Conservation (phyloP, 2,888 invertebrate species). For the Euplexia lucipara region DNA sequence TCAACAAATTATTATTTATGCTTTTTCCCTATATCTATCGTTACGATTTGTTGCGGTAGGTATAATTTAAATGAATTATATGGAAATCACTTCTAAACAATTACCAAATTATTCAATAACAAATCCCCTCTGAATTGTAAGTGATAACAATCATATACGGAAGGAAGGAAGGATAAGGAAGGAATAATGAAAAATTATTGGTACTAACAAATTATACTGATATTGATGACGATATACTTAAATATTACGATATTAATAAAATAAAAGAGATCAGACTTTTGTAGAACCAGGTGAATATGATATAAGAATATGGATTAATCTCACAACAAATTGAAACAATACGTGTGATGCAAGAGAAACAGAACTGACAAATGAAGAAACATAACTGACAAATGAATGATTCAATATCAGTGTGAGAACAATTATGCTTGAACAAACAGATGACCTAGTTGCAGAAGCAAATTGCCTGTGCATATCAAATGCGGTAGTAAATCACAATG, state of each 20-base stretch:
- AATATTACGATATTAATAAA: not conserved
- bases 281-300: no score
- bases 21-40: not conserved
- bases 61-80: not conserved
- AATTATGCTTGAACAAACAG: conserved; percentile 51
- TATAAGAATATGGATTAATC: conserved; percentile 22
- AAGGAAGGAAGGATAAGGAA: no score
- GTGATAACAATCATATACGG: not conserved
- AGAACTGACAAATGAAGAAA: conserved; percentile 40
- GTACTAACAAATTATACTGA: no score
- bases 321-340: conserved; percentile 45
- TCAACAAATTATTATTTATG: no score
- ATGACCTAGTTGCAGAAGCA: conserved; percentile 47
- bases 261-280: no score
- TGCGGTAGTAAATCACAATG: conserved; percentile 46
- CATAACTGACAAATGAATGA: conserved; percentile 39
- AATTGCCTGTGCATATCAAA: conserved; percentile 50
- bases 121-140: no score
- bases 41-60: not conserved
- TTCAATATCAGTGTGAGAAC: conserved; percentile 62
- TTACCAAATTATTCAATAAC: not conserved
- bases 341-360: conserved; percentile 55
- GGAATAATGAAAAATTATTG: not conserved
- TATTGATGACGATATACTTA: not conserved
- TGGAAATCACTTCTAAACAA: no score